Percentiles rank a stretch among this genome's conserved stretches.
Conservation (phyloP, 2,888 invertebrate genomes). For the Lepidonotus clava region DNA sequence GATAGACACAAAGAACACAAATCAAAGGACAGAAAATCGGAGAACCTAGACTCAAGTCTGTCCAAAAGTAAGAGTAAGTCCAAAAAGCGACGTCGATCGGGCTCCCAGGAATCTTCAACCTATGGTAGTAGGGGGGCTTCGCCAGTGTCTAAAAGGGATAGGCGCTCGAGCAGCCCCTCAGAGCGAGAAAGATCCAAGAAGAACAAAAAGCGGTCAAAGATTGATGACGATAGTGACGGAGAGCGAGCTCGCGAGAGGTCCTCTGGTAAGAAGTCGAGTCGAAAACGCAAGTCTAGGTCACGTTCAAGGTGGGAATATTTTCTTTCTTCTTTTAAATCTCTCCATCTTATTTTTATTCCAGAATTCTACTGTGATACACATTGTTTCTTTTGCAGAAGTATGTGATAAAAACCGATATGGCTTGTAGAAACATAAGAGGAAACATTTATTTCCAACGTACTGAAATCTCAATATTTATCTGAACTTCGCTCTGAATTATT, state of each 20-base stretch:
- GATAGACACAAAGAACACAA: slow-evolving; percentile 22
- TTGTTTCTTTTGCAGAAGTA: neutral
- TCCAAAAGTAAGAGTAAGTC: slow-evolving; percentile 49
- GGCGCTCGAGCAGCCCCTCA: slow-evolving; percentile 8
- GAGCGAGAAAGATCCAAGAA: neutral
- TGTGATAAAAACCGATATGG: no score
- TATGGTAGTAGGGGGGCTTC: slow-evolving; percentile 11
- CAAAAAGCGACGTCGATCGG: slow-evolving; percentile 42
- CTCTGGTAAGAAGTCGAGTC: slow-evolving; percentile 79
- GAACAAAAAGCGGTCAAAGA: slow-evolving; percentile 48
- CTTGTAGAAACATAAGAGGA: no score
- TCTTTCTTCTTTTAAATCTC: neutral
- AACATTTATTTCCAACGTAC: no score
- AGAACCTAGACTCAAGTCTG: slow-evolving; percentile 8
- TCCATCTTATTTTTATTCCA: slow-evolving; percentile 8
- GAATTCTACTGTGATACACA: neutral
- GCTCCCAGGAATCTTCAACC: neutral
- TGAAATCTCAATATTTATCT: no score
- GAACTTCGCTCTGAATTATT: no score
- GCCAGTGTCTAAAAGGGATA: neutral
- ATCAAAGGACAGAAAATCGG: slow-evolving; percentile 9
- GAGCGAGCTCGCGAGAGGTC: slow-evolving; percentile 63
- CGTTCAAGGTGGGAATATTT: slow-evolving; percentile 73
- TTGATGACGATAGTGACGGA: slow-evolving; percentile 61
- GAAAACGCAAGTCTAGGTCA: slow-evolving; percentile 78